Evolutionary conservation across 2,113 vertebrate genomes (phyloP).

Genomic region (Tenebrosternarchus preto): DNA sequence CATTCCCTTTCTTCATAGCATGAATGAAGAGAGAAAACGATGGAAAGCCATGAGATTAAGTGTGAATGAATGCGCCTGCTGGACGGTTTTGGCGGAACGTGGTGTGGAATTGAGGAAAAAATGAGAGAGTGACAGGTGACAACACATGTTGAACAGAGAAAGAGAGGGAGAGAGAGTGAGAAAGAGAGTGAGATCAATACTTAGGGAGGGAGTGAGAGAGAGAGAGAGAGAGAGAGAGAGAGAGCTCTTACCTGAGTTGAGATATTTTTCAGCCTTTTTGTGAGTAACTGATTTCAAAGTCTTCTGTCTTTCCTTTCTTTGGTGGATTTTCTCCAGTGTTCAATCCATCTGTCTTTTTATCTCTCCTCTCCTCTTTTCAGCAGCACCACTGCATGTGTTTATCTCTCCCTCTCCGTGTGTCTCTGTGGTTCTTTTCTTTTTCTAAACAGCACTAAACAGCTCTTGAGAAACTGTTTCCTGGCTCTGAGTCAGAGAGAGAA

Average conservation of each 20-base stretch:
- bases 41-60: neutral
- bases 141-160: too few relatives aligned
- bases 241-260: constrained; percentile 40
- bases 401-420: constrained; percentile 17
- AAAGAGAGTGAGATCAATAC: neutral
- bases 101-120: too few relatives aligned
- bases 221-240: constrained; percentile 12
- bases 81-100: neutral
- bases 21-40: neutral
- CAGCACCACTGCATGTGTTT: constrained; percentile 12
- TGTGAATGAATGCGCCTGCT: neutral
- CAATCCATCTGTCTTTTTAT: constrained; percentile 27
- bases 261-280: constrained; percentile 26
- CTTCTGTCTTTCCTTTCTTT: neutral
- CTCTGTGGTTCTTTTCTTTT: constrained; percentile 7
- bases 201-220: constrained; percentile 9
- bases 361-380: constrained; percentile 9
- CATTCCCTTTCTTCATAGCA: neutral
- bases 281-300: neutral
- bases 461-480: neutral
- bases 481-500: neutral
- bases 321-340: constrained; percentile 23
- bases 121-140: constrained; percentile 2
- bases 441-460: neutral
- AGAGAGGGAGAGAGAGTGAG: neutral